These are phyloP conservation scores for Euura saliciscinereae DNA, from an alignment of 1,140 invertebrate genomes.

Conservation along the genomic window DNA sequence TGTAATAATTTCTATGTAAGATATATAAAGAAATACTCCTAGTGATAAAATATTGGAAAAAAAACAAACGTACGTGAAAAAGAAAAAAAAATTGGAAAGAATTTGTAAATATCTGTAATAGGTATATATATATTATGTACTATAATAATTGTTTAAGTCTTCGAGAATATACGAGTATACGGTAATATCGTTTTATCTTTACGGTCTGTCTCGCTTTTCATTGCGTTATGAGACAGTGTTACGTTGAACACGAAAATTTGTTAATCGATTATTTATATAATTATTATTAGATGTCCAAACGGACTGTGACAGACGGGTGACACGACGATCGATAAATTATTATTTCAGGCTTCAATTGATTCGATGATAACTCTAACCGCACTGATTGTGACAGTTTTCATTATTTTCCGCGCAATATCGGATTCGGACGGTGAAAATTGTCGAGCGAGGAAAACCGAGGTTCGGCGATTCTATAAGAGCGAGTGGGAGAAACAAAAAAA, in stretches of 20 bases:
- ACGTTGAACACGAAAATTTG: background rate
- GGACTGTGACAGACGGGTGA: background rate
- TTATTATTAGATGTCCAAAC: background rate
- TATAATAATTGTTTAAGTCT: background rate
- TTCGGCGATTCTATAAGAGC: background rate
- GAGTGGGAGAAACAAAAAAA: slow-evolving; percentile 10
- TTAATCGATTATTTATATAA: background rate
- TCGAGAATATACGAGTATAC: background rate
- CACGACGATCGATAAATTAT: background rate
- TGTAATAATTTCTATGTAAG: slow-evolving; percentile 36
- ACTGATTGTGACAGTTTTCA: no score
- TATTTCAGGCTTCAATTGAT: background rate
- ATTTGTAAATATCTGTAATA: slow-evolving; percentile 5
- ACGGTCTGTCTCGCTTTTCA: background rate
- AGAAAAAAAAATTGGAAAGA: slow-evolving; percentile 12
- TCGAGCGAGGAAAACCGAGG: no score
- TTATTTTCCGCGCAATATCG: no score
- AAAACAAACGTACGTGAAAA: slow-evolving; percentile 13
- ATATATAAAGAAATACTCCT: slow-evolving; percentile 29
- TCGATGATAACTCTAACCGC: no score
- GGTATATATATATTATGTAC: background rate
- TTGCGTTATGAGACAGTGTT: background rate
- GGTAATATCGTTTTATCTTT: background rate
- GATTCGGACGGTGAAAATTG: no score
- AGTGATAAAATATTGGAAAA: background rate